phyloP scores from a whole-genome alignment of 1,140 invertebrate species.

The Ptiloglossa arizonensis region DNA sequence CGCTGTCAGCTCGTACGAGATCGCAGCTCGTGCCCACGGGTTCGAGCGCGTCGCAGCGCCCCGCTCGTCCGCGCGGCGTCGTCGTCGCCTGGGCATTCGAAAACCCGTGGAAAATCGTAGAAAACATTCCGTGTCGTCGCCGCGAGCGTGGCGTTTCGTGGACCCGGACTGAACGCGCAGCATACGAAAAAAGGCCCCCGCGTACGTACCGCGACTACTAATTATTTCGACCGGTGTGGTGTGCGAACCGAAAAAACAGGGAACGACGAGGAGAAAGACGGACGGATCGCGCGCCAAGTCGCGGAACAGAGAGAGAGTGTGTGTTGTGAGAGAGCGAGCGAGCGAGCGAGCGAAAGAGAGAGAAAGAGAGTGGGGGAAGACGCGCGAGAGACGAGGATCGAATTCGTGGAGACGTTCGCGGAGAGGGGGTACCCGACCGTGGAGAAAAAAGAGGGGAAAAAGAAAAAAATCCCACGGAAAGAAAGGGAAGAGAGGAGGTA shows the following conservation, averaged over 20 bases:
- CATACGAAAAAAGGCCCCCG: slow-evolving; percentile 64
- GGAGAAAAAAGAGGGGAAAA: no score
- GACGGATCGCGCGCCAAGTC: no score
- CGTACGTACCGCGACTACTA: slow-evolving; percentile 58
- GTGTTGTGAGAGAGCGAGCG: neutral
- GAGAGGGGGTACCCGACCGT: no score
- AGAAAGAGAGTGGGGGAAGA: neutral
- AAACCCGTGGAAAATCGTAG: slow-evolving; percentile 56
- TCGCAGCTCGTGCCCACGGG: slow-evolving; percentile 13
- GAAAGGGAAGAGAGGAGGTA: no score
- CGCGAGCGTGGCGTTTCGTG: slow-evolving; percentile 42
- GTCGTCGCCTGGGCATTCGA: slow-evolving; percentile 28
- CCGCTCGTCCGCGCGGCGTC: neutral
- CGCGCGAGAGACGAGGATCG: no score
- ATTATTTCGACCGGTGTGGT: slow-evolving; percentile 46
- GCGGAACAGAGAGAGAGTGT: neutral
- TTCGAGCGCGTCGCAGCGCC: neutral
- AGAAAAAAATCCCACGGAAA: no score
- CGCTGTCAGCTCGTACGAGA: slow-evolving; percentile 4
- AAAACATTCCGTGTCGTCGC: slow-evolving; percentile 45
- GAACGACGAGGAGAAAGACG: slow-evolving; percentile 4
- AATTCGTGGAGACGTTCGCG: no score
- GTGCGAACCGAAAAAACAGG: slow-evolving; percentile 40
- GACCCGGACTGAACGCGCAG: slow-evolving; percentile 40
- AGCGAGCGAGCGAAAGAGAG: neutral